Base-by-base conservation (phyloP, 2,797 vertebrate species). In the Tachyglossus aculeatus region DNA sequence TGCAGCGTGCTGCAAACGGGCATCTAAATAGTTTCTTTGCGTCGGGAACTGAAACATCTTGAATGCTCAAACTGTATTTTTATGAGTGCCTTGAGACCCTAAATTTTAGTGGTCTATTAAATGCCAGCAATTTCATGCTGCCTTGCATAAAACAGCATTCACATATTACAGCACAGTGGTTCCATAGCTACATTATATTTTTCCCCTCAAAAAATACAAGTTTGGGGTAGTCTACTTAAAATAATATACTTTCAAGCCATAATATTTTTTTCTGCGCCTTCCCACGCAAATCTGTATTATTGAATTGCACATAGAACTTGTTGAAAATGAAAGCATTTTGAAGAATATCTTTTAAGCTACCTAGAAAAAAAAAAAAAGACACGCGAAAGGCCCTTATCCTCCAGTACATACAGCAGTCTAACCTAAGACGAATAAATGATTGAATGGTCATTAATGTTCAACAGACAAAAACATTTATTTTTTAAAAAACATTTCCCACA, bases 101-200 rank as follows among this genome's bases (percentile, higher is more conserved):
- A 90, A 92, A 93, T 93, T 93, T 94, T 94, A 94, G 93, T 94
- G 91, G 93, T 93, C 92, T 94, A 94, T 94, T 94, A 93, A 94
- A 94, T 93, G 91, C 92, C 93, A 94, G 92, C 91, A 93, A 94
- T 94, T 94, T 93, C 91, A 93, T 91, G 91, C 92, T 92, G 92
- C 92, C 93, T 89, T 92, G 90, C 86, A 94, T 93, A 94, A 92
- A 92, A 94, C 92, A 92, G 90, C 91, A 93, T 94, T 94, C 93
- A 94, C 88, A 78, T 92, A 91, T 91, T 89, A 91, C 83, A 91
- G 85, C 74, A 74, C 85, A 82, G 82, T 21, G 1, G 88, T 83
- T 92, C 89, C 91, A 93, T 83, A 89, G 92, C 83, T 85, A 86
- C 82, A 91, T 88, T 92, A 91, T 90, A 88, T 83, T 77, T 85